These are phyloP conservation scores for Nasalis larvatus DNA, from an alignment of 2,113 vertebrate species.

Conservation along the genomic window DNA sequence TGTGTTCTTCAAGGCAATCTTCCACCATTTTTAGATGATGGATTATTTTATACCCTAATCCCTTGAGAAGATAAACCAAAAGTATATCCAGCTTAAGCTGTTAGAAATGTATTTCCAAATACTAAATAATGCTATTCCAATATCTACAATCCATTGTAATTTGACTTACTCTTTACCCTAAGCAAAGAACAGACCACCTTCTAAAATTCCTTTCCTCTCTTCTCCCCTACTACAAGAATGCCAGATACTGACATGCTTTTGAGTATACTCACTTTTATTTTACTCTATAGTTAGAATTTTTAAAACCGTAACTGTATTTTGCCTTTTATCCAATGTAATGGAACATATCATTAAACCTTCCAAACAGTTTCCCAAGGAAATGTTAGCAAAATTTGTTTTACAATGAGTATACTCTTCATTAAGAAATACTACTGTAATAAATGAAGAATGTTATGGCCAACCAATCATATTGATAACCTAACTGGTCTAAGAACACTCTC, in stretches of 20 bases:
- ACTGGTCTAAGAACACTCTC: neutral
- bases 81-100: neutral
- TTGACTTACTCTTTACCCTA: neutral
- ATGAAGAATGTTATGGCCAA: neutral
- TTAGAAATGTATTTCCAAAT: neutral
- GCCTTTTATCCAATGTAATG: slow-evolving; percentile 1
- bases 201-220: neutral
- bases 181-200: neutral
- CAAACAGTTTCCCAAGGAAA: neutral
- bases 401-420: neutral
- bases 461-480: neutral
- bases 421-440: neutral
- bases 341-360: neutral
- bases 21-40: neutral
- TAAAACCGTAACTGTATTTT: neutral
- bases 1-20: neutral
- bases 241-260: neutral
- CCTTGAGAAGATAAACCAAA: neutral
- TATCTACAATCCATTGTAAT: neutral
- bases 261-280: neutral
- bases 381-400: neutral
- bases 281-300: neutral
- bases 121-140: neutral
- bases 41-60: neutral
- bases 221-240: neutral